A percentile compares a stretch with the other conserved stretches of the same genome.
Conservation (phyloP, 2,113 vertebrate species). For the Heterotis niloticus region DNA sequence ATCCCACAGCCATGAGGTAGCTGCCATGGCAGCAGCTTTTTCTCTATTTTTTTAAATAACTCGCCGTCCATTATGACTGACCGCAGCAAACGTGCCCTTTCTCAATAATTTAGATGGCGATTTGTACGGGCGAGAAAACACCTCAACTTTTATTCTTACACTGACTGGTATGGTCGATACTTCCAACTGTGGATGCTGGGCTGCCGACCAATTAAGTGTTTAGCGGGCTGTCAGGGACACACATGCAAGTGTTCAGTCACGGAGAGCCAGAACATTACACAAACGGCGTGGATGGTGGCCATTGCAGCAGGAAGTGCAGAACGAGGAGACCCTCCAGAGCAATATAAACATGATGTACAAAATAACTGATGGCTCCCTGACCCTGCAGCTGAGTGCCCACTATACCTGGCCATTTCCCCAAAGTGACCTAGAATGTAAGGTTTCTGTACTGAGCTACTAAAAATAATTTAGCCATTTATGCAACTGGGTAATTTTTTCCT, state of each 20-base stretch:
- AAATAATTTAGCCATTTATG: no score
- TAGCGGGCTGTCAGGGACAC: conserved; percentile 63
- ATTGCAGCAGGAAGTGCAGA: background rate
- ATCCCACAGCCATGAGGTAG: conserved; percentile 80
- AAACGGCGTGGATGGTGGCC: background rate
- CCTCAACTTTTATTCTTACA: conserved; percentile 95
- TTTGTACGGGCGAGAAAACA: conserved; percentile 78
- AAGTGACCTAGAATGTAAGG: no score
- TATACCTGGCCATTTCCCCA: no score
- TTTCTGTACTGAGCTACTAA: no score
- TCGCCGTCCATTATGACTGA: conserved; percentile 96
- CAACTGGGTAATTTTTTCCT: no score
- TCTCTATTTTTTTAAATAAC: conserved; percentile 75
- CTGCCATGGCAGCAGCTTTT: conserved; percentile 65
- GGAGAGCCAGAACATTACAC: conserved; percentile 16
- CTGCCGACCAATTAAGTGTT: conserved; percentile 67
- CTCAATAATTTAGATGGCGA: conserved; percentile 78
- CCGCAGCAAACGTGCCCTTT: conserved; percentile 57
- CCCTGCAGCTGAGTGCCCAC: no score
- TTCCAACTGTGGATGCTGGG: conserved; percentile 82
- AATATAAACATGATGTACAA: background rate
- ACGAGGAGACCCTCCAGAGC: no score
- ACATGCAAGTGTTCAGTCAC: conserved; percentile 56
- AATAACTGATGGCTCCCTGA: background rate
- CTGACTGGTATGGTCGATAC: conserved; percentile 89